These are phyloP conservation scores for Solenopsis invicta DNA, from an alignment of 1,140 invertebrate species.

Conservation along the genomic window DNA sequence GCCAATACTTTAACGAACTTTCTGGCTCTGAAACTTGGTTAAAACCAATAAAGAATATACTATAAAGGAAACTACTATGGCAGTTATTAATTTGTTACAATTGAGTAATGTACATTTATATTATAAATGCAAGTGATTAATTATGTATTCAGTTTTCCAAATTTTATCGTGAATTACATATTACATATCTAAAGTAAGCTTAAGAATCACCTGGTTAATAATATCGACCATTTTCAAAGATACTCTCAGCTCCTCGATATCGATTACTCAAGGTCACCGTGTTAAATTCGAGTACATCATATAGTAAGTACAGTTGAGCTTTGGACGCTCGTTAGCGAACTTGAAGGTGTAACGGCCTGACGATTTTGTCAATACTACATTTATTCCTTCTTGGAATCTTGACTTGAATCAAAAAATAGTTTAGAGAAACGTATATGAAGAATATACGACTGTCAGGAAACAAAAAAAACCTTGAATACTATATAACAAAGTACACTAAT, in stretches of 20 bases:
- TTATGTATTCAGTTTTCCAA: background rate
- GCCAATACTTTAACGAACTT: background rate
- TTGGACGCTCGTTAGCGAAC: constrained; percentile 5
- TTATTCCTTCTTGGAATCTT: background rate
- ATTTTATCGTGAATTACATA: background rate
- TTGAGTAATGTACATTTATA: background rate
- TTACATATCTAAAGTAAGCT: background rate
- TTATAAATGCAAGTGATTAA: background rate
- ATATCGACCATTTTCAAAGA: constrained; percentile 1
- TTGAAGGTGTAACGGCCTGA: background rate
- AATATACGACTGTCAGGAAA: background rate
- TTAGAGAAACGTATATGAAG: background rate
- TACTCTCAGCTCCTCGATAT: constrained; percentile 20
- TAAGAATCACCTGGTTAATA: background rate
- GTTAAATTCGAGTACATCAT: constrained; percentile 41
- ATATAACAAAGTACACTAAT: background rate
- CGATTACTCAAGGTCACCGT: constrained; percentile 34
- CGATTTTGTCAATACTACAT: background rate
- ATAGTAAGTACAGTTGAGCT: background rate
- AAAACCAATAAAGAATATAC: background rate
- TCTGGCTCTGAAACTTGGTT: background rate
- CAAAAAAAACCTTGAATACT: background rate
- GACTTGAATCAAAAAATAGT: background rate
- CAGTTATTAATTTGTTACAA: background rate
- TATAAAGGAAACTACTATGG: background rate